Conservation (phyloP, 2,888 invertebrate genomes). For the Alentia gelatinosa region DNA sequence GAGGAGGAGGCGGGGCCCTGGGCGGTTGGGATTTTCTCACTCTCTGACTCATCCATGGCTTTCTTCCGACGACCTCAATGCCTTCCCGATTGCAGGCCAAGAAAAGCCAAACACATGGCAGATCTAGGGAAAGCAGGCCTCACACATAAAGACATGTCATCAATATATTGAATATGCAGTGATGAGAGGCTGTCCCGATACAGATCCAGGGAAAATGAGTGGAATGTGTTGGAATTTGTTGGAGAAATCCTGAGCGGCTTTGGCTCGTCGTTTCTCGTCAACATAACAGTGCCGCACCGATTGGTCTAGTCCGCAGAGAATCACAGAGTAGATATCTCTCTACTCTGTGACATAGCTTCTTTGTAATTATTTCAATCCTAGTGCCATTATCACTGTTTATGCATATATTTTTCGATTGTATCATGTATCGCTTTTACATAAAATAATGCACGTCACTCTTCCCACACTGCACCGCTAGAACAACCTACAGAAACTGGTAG, state of each 20-base stretch:
- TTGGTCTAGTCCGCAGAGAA: not conserved
- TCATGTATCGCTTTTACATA: too few species aligned
- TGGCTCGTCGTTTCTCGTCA: not conserved
- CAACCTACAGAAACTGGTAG: too few species aligned
- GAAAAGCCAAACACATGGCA: not conserved
- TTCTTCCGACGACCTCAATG: not conserved
- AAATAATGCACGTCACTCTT: too few species aligned
- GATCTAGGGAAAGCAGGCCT: not conserved
- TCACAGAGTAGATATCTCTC: too few species aligned
- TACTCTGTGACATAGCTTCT: too few species aligned
- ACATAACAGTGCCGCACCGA: constrained; percentile 24
- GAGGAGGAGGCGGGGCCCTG: not conserved
- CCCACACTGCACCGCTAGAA: too few species aligned
- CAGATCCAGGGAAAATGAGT: not conserved
- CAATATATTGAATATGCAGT: not conserved
- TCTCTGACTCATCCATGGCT: constrained; percentile 36
- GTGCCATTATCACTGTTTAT: too few species aligned
- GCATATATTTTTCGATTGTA: too few species aligned
- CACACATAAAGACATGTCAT: not conserved
- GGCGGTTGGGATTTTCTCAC: too few species aligned
- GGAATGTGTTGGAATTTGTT: not conserved
- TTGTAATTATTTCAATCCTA: too few species aligned
- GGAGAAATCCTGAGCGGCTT: not conserved
- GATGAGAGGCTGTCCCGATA: not conserved
- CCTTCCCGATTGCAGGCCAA: not conserved